phyloP scores from a whole-genome alignment of 1,140 invertebrate species.

The Drosophila sp. region DNA sequence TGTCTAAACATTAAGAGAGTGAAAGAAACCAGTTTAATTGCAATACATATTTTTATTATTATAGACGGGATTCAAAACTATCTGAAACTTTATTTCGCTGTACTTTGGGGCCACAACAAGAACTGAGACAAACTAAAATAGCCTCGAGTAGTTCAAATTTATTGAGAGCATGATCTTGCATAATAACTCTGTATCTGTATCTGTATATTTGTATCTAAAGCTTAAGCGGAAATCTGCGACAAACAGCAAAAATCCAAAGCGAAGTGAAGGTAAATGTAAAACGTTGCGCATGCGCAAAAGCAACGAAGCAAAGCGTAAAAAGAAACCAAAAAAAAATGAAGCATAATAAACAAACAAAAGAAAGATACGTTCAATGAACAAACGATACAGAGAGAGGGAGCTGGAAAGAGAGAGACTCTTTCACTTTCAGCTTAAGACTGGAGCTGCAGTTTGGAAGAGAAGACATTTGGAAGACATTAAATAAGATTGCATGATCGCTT shows the following conservation, averaged over 20 bases:
- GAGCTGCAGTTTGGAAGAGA: neutral
- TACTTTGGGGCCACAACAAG: constrained; percentile 9
- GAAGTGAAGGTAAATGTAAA: constrained; percentile 49
- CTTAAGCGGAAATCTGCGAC: constrained; percentile 31
- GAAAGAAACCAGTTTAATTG: constrained; percentile 37
- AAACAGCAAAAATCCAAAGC: constrained; percentile 9
- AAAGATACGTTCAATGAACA: neutral
- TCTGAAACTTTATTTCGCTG: neutral
- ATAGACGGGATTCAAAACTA: constrained; percentile 1
- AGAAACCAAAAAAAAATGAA: constrained; percentile 5
- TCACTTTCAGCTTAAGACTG: constrained; percentile 41
- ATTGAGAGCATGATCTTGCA: constrained; percentile 29
- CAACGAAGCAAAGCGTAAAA: constrained; percentile 30
- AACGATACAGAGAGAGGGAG: neutral
- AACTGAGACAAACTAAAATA: constrained; percentile 1
- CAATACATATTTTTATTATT: neutral
- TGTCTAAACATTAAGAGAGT: neutral
- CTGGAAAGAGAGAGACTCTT: constrained; percentile 31
- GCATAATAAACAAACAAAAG: neutral
- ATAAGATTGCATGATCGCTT: constrained; percentile 13
- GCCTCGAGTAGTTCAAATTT: constrained; percentile 11
- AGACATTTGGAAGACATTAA: constrained; percentile 12
- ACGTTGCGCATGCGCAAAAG: constrained; percentile 42
- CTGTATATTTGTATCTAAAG: neutral
- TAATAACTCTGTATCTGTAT: constrained; percentile 31